Percentiles rank a stretch among this genome's conserved stretches.
Conservation (phyloP, 2,888 invertebrate genomes). For the Torymus texanus region DNA sequence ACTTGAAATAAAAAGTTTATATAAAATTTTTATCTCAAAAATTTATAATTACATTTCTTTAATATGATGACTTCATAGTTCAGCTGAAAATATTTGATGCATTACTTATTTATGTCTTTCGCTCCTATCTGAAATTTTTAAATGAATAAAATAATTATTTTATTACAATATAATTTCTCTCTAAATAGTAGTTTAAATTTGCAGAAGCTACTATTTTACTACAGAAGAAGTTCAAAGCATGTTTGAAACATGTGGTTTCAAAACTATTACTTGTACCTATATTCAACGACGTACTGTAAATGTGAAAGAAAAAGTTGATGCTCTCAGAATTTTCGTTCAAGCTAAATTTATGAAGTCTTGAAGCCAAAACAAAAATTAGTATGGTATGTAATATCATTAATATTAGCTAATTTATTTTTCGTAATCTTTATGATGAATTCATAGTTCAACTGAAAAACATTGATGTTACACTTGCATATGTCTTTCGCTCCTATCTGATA, state of each 20-base stretch:
- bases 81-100: too few species aligned
- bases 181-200: constrained; percentile 63
- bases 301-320: constrained; percentile 82
- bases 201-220: constrained; percentile 88
- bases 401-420: constrained; percentile 55
- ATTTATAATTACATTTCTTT: too few species aligned
- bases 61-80: too few species aligned
- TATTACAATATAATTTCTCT: too few species aligned
- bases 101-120: too few species aligned
- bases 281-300: constrained; percentile 93
- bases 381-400: constrained; percentile 25
- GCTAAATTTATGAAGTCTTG: constrained; percentile 78
- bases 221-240: constrained; percentile 82
- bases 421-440: constrained; percentile 44
- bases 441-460: constrained; percentile 50
- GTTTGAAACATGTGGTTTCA: constrained; percentile 84
- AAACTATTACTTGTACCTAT: constrained; percentile 83
- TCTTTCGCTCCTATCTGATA: constrained; percentile 57
- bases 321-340: constrained; percentile 80
- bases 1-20: too few species aligned
- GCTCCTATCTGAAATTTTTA: too few species aligned
- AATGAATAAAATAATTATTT: too few species aligned
- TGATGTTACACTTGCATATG: constrained; percentile 43
- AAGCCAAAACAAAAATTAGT: constrained; percentile 41
- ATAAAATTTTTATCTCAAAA: too few species aligned